These are phyloP conservation scores for Lophotis ruficrista DNA, from an alignment of 2,113 vertebrate species.

Conservation along the genomic window DNA sequence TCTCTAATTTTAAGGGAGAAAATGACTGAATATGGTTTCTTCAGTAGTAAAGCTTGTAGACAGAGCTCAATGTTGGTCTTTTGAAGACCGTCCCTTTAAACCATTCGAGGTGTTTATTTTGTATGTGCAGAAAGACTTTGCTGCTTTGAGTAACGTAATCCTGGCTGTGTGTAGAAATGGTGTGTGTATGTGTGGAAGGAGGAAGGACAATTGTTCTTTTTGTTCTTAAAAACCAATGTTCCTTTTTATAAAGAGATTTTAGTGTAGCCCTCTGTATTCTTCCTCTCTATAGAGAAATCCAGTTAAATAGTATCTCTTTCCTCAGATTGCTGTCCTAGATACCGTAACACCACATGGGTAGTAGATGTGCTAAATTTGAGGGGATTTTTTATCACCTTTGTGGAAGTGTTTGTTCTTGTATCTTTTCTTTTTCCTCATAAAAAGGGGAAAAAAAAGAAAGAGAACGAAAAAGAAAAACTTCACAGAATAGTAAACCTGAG, in stretches of 20 bases:
- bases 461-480: constrained; percentile 58
- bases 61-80: background rate
- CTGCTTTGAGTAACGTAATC: background rate
- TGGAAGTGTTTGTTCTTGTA: constrained; percentile 70
- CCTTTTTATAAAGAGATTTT: constrained; percentile 32
- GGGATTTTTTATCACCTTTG: constrained; percentile 44
- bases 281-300: background rate
- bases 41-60: background rate
- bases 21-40: background rate
- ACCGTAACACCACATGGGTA: constrained; percentile 42
- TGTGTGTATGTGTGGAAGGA: background rate
- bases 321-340: constrained; percentile 13
- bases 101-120: background rate
- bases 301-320: constrained; percentile 37
- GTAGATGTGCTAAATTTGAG: constrained; percentile 29
- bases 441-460: background rate
- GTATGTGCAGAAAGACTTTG: background rate
- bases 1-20: background rate
- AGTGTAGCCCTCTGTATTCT: constrained; percentile 31
- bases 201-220: constrained; percentile 34
- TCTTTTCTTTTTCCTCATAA: constrained; percentile 64
- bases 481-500: constrained; percentile 81
- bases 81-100: background rate
- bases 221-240: constrained; percentile 8
- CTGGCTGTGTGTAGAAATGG: background rate